Evolutionary conservation across 2,797 vertebrate genomes (phyloP).

Genomic region (Falco berigora): DNA sequence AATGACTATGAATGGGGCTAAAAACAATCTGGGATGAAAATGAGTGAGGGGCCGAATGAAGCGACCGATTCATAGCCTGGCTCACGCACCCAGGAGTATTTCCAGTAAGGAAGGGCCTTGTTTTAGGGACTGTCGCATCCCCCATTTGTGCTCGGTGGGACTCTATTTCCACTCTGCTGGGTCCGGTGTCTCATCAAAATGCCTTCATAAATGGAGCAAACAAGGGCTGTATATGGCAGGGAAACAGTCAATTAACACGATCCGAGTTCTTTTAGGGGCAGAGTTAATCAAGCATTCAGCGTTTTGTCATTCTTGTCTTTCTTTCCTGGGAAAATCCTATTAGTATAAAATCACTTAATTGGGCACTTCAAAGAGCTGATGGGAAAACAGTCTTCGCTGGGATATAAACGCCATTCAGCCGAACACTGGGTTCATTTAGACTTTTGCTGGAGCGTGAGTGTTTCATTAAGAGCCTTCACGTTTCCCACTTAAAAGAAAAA

Average conservation of each 20-base stretch:
- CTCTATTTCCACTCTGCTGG: conserved; percentile 55
- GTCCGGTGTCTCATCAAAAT: conserved; percentile 59
- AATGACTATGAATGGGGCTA: conserved; percentile 56
- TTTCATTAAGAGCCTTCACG: conserved; percentile 31
- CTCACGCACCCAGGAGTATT: conserved; percentile 34
- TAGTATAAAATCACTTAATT: conserved; percentile 65
- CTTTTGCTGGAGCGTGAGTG: conserved; percentile 41
- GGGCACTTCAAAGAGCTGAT: conserved; percentile 63
- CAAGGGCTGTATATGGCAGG: conserved; percentile 57
- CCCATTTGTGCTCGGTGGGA: conserved; percentile 11
- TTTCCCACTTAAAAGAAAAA: conserved; percentile 48
- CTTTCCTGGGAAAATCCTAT: conserved; percentile 69
- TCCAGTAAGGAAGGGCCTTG: conserved; percentile 36
- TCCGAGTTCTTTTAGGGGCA: conserved; percentile 58
- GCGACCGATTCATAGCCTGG: conserved; percentile 21
- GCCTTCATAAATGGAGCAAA: conserved; percentile 60
- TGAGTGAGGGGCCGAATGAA: conserved; percentile 54
- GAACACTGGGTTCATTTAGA: conserved; percentile 59
- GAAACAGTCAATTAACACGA: conserved; percentile 48
- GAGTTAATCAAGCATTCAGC: conserved; percentile 60
- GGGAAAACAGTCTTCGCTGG: conserved; percentile 35
- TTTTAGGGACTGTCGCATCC: conserved; percentile 26
- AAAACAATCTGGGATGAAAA: conserved; percentile 49
- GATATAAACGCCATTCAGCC: conserved; percentile 24
- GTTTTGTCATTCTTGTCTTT: conserved; percentile 62